These are phyloP conservation scores for Aethina tumida DNA, from an alignment of 1,140 invertebrate genomes.

Conservation along the genomic window DNA sequence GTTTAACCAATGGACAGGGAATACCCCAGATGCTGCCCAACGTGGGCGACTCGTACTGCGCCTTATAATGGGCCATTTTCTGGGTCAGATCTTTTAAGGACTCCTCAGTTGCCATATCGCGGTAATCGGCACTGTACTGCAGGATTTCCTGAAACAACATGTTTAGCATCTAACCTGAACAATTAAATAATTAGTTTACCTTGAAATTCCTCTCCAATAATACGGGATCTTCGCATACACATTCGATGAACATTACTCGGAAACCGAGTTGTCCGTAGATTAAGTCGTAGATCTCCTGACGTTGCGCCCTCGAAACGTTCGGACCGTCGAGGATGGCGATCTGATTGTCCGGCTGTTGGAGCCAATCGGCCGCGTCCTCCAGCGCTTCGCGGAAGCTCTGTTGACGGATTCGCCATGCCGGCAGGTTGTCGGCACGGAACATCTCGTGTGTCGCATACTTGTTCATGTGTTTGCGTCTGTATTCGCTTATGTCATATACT, in stretches of 20 bases:
- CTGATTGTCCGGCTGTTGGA: conserved; percentile 20
- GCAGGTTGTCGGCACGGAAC: conserved; percentile 73
- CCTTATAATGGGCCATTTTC: conserved; percentile 77
- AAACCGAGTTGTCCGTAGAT: conserved; percentile 64
- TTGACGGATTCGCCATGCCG: conserved; percentile 65
- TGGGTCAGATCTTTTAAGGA: conserved; percentile 73
- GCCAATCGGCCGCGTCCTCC: conserved; percentile 53
- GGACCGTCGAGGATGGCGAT: conserved; percentile 79
- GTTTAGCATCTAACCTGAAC: not conserved
- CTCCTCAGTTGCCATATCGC: conserved; percentile 59
- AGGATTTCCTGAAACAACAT: conserved; percentile 64
- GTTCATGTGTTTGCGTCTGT: conserved; percentile 66
- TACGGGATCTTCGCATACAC: conserved; percentile 74
- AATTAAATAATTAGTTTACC: conserved; percentile 31
- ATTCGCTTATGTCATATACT: conserved; percentile 84
- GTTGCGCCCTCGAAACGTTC: conserved; percentile 72
- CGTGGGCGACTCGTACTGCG: conserved; percentile 69
- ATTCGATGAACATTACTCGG: conserved; percentile 87
- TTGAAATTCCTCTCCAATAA: conserved; percentile 78
- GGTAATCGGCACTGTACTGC: conserved; percentile 83
- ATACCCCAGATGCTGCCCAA: conserved; percentile 34
- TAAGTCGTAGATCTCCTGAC: conserved; percentile 67
- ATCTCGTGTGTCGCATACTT: conserved; percentile 74
- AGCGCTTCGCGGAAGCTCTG: conserved; percentile 75
- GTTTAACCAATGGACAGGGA: conserved; percentile 50